A percentile compares a stretch with the other conserved stretches of the same genome.
These are phyloP conservation scores for Sympetrum striolatum DNA, from an alignment of 2,888 invertebrate species.

Conservation along the genomic window DNA sequence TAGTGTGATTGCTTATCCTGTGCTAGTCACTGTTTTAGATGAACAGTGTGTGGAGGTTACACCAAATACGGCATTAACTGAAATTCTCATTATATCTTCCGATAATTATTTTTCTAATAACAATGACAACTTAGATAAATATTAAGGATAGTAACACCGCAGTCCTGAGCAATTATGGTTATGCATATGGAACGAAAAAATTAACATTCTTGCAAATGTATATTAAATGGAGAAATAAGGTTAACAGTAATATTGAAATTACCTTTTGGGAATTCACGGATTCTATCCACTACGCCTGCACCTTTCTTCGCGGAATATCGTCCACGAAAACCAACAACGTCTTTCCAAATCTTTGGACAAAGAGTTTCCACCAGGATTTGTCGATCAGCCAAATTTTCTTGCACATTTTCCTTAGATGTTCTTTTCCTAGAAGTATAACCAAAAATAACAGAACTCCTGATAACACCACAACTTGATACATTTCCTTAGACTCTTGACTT, in stretches of 20 bases:
- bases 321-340: not conserved
- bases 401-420: not conserved
- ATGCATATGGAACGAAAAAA: not conserved
- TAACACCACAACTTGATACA: not conserved
- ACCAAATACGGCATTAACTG: too few relatives aligned
- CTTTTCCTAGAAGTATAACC: not conserved
- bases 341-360: not conserved
- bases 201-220: not conserved
- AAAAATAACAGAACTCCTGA: not conserved
- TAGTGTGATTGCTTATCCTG: too few relatives aligned
- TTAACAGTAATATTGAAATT: too few relatives aligned
- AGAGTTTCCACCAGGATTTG: not conserved
- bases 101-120: not conserved
- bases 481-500: not conserved
- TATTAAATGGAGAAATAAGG: not conserved
- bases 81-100: not conserved
- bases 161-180: not conserved
- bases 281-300: not conserved
- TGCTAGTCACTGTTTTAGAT: too few relatives aligned
- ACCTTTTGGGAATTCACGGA: conserved; percentile 12
- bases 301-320: not conserved
- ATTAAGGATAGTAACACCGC: too few relatives aligned
- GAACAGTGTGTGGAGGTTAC: too few relatives aligned
- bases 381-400: not conserved
- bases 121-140: not conserved